These are phyloP conservation scores for Semaprochilodus insignis DNA, from an alignment of 2,797 vertebrate species.

Conservation along the genomic window DNA sequence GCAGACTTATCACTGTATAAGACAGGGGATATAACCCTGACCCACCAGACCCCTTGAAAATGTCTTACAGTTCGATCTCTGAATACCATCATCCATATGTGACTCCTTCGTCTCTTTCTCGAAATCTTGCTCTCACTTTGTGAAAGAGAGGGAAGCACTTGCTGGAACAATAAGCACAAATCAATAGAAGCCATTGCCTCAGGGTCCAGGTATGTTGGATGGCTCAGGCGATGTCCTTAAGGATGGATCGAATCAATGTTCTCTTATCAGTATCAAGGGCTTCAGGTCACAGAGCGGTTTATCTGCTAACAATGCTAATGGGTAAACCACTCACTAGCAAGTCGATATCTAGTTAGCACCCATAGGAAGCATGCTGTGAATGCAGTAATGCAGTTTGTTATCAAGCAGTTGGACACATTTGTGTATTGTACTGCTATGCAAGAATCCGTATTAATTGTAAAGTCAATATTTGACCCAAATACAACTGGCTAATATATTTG, in stretches of 20 bases:
- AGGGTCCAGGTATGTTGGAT: constrained; percentile 19
- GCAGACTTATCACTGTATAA: no score
- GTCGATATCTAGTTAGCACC: constrained; percentile 13
- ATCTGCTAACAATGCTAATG: constrained; percentile 26
- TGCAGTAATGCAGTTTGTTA: neutral
- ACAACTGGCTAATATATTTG: neutral
- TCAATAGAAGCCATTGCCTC: constrained; percentile 40
- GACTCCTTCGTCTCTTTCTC: constrained; percentile 7
- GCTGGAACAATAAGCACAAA: constrained; percentile 9
- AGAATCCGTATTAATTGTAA: neutral
- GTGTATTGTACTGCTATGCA: neutral
- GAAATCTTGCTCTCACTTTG: constrained; percentile 6
- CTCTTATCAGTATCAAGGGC: constrained; percentile 26
- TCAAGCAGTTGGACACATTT: neutral
- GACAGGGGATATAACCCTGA: no score
- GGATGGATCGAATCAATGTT: constrained; percentile 32
- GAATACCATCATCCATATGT: neutral
- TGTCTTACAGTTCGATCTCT: constrained; percentile 1
- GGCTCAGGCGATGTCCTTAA: constrained; percentile 15
- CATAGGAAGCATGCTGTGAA: neutral
- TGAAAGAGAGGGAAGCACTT: constrained; percentile 2
- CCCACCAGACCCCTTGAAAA: neutral
- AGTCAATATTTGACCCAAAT: constrained; percentile 3
- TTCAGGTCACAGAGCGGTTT: constrained; percentile 19
- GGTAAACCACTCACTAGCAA: neutral